Evolutionary conservation across 2,797 vertebrate species (phyloP).

Genomic region (Tarsius wallacei): DNA sequence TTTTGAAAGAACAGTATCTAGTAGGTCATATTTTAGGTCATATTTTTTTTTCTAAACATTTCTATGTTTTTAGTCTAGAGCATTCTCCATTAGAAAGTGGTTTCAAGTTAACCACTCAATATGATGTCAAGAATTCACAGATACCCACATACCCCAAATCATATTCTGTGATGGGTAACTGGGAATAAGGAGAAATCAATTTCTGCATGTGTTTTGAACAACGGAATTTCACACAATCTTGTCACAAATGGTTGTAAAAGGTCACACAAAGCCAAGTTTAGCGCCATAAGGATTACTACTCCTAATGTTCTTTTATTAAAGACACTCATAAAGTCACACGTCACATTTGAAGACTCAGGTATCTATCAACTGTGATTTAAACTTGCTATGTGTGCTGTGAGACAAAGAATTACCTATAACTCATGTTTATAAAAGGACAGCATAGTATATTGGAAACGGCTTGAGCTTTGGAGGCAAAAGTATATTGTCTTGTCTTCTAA

Average conservation of each 20-base stretch:
- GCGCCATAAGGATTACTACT: constrained; percentile 48
- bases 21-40: constrained; percentile 55
- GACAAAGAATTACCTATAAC: not conserved
- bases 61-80: constrained; percentile 74
- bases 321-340: constrained; percentile 23
- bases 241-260: constrained; percentile 64
- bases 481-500: not conserved
- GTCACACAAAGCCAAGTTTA: constrained; percentile 64
- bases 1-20: constrained; percentile 51
- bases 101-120: constrained; percentile 46
- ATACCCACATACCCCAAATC: not conserved
- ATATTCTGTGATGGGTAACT: constrained; percentile 47
- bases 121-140: constrained; percentile 60
- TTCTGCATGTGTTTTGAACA: constrained; percentile 56
- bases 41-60: rapidly evolving
- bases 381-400: not conserved
- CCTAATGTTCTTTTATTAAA: constrained; percentile 65
- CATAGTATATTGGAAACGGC: not conserved
- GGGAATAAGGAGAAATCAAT: constrained; percentile 47
- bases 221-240: constrained; percentile 47
- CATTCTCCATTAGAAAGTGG: constrained; percentile 42
- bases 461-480: not conserved
- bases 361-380: not conserved
- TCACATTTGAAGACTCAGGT: constrained; percentile 35
- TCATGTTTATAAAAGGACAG: not conserved